Conservation (phyloP, 2,888 invertebrate species). For the Drosophila bunnanda region DNA sequence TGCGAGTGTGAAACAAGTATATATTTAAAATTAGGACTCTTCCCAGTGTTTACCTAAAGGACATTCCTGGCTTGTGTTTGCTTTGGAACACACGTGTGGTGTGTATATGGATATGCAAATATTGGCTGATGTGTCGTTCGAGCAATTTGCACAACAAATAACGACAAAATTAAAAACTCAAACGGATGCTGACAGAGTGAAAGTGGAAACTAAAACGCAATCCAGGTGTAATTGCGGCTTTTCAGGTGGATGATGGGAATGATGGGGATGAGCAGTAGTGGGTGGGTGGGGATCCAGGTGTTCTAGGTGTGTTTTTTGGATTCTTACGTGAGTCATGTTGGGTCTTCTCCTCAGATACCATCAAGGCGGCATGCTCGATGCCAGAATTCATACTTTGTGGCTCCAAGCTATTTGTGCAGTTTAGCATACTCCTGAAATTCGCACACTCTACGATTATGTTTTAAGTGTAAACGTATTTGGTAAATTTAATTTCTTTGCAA, state of each 20-base stretch:
- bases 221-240: slow-evolving; percentile 45
- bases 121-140: slow-evolving; percentile 52
- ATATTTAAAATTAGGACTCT: slow-evolving; percentile 22
- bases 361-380: slow-evolving; percentile 91
- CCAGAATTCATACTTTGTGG: slow-evolving; percentile 92
- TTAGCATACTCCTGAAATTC: slow-evolving; percentile 95
- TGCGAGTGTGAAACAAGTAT: slow-evolving; percentile 16
- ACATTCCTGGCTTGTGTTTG: slow-evolving; percentile 42
- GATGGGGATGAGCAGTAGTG: slow-evolving; percentile 16
- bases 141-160: slow-evolving; percentile 78
- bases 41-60: slow-evolving; percentile 39
- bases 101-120: slow-evolving; percentile 41
- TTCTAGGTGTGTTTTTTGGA: slow-evolving; percentile 56
- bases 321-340: slow-evolving; percentile 93
- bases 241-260: neutral
- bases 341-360: slow-evolving; percentile 91
- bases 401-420: slow-evolving; percentile 97
- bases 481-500: slow-evolving; percentile 69
- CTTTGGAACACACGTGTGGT: slow-evolving; percentile 18
- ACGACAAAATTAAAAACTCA: slow-evolving; percentile 49
- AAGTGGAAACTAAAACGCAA: slow-evolving; percentile 46
- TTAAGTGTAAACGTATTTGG: slow-evolving; percentile 85
- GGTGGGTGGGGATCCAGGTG: slow-evolving; percentile 11
- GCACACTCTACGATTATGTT: slow-evolving; percentile 86
- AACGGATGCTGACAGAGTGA: slow-evolving; percentile 17